Evolutionary conservation across 2,888 invertebrate species (phyloP).

Genomic region (Arctia plantaginis): DNA sequence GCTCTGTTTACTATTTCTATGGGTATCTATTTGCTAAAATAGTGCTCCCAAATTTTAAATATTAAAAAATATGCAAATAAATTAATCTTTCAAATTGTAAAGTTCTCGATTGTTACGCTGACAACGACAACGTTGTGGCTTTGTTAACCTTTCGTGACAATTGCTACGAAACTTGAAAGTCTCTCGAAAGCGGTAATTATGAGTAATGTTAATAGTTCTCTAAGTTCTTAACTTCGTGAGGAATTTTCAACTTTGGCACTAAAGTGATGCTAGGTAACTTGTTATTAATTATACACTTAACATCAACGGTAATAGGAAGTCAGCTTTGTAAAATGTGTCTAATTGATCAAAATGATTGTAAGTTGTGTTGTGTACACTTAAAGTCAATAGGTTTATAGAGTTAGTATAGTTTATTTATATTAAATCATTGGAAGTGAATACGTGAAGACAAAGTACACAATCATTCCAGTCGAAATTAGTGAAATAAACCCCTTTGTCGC

Average conservation of each 20-base stretch:
- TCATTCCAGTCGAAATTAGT: constrained; percentile 26
- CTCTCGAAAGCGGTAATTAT: constrained; percentile 59
- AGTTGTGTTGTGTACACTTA: not conserved
- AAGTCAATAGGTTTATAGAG: not conserved
- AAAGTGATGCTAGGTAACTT: constrained; percentile 48
- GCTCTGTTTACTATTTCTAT: not conserved
- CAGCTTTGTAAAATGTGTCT: not conserved
- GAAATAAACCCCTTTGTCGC: constrained; percentile 32
- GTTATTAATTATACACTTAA: constrained; percentile 20
- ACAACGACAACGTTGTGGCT: constrained; percentile 53
- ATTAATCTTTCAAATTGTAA: constrained; percentile 56
- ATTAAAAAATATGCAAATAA: not conserved
- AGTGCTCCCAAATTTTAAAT: not conserved
- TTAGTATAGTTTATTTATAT: not conserved
- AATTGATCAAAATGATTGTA: not conserved
- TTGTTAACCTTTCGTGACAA: constrained; percentile 56
- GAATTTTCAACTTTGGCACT: constrained; percentile 50
- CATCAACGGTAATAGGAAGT: not conserved
- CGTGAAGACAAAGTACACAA: not conserved
- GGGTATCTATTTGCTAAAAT: not conserved
- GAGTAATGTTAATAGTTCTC: constrained; percentile 59
- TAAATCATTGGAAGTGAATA: not conserved
- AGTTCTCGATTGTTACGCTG: constrained; percentile 58
- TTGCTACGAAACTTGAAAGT: constrained; percentile 53
- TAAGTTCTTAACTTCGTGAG: constrained; percentile 49